A percentile compares a stretch with the other conserved stretches of the same genome.
Evolutionary conservation across 1,140 invertebrate species (phyloP).

Genomic region (Littorina saxatilis): DNA sequence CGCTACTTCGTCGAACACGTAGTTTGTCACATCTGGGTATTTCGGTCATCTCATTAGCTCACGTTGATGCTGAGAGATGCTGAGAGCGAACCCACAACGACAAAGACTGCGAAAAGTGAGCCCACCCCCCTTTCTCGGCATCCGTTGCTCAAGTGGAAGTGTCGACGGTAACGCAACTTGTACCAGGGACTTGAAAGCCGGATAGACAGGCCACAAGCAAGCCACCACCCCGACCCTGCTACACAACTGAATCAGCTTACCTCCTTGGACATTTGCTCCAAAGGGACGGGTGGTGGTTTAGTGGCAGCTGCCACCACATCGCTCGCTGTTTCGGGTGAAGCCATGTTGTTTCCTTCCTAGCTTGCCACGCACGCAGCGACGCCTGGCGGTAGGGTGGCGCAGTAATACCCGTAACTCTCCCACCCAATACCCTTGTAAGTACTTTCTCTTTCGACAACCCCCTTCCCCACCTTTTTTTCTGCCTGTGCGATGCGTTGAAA

Average conservation of each 20-base stretch:
- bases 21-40: constrained; percentile 46
- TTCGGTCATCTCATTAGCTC: constrained; percentile 41
- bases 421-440: constrained; percentile 15
- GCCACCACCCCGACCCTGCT: constrained; percentile 25
- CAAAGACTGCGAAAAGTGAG: constrained; percentile 36
- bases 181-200: constrained; percentile 32
- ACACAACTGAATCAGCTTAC: constrained; percentile 44
- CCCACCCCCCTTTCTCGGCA: constrained; percentile 33
- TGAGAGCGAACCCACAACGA: constrained; percentile 39
- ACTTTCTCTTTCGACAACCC: not conserved
- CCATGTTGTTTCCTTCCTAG: constrained; percentile 50
- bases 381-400: constrained; percentile 34
- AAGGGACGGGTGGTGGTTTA: constrained; percentile 46
- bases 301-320: constrained; percentile 47
- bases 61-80: constrained; percentile 33
- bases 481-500: not conserved
- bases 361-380: constrained; percentile 38
- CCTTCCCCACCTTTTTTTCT: not conserved
- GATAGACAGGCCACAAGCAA: constrained; percentile 29
- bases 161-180: constrained; percentile 25
- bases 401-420: constrained; percentile 44
- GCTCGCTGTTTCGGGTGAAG: constrained; percentile 51
- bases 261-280: constrained; percentile 51
- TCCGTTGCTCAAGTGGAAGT: constrained; percentile 14
- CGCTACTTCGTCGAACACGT: constrained; percentile 25